Conservation (phyloP, 2,888 invertebrate species). For the Eremobia ochroleuca region DNA sequence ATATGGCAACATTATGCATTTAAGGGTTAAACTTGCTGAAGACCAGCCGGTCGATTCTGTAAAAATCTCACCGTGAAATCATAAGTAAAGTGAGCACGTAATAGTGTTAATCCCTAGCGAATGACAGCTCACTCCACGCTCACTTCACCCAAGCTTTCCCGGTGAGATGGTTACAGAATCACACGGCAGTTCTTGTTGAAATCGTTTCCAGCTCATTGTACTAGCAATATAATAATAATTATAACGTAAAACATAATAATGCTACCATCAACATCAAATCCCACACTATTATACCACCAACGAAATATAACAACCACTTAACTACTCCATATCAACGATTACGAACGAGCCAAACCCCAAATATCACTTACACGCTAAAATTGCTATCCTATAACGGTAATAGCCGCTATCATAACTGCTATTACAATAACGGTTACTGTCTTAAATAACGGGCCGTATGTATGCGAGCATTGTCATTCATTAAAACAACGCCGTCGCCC, state of each 20-base stretch:
- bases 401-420: conserved; percentile 59
- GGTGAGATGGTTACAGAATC: no score
- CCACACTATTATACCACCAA: not conserved
- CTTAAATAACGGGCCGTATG: conserved; percentile 64
- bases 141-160: no score
- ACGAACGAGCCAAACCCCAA: conserved; percentile 32
- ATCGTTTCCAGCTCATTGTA: not conserved
- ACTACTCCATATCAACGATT: conserved; percentile 26
- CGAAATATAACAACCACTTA: conserved; percentile 22
- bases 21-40: no score
- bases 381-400: conserved; percentile 57
- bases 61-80: no score
- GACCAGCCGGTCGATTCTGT: no score
- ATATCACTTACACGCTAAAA: conserved; percentile 63
- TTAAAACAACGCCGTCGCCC: no score
- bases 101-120: no score
- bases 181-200: no score
- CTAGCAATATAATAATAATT: not conserved
- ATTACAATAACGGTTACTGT: conserved; percentile 60
- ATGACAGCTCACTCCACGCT: no score
- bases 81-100: no score
- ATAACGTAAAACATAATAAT: conserved; percentile 6
- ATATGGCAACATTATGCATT: no score
- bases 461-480: no score
- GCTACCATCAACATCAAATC: not conserved